Conservation (phyloP, 2,797 vertebrate species). For the Gymnoscopelus microlampas region DNA sequence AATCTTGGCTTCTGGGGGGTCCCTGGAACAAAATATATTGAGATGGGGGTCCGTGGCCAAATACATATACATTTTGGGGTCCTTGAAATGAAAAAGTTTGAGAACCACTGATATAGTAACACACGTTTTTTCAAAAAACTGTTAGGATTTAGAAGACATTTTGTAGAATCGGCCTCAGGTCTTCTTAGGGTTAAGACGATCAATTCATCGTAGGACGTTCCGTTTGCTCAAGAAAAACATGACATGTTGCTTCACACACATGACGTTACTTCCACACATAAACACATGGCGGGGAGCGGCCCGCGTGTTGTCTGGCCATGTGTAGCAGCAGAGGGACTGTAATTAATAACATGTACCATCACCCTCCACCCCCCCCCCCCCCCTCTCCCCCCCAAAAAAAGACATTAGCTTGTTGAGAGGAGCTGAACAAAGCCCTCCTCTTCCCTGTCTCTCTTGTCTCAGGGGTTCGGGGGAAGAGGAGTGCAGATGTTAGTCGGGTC, state of each 20-base stretch:
- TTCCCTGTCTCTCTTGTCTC: constrained; percentile 52
- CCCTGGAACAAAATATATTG: no score
- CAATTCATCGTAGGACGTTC: no score
- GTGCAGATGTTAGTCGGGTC: constrained; percentile 79
- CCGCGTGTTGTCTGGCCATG: constrained; percentile 39
- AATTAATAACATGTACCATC: constrained; percentile 77
- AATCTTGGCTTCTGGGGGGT: no score
- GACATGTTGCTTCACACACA: constrained; percentile 50
- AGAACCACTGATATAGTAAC: no score
- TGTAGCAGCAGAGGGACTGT: constrained; percentile 51
- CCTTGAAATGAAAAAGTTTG: no score
- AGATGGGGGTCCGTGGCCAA: no score
- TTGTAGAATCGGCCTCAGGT: no score
- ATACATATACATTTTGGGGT: no score
- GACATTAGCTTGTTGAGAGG: constrained; percentile 56
- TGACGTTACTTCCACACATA: constrained; percentile 71
- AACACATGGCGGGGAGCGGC: constrained; percentile 65
- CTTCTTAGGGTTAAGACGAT: no score
- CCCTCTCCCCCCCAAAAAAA: constrained; percentile 39
- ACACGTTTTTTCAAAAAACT: no score
- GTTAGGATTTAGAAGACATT: no score
- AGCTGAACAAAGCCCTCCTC: constrained; percentile 56
- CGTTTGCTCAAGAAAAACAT: no score
- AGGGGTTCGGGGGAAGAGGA: constrained; percentile 42
- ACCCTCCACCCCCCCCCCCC: constrained; percentile 4